Evolutionary conservation across 2,797 vertebrate genomes (phyloP).

Genomic region (Zenarchopterus dispar): DNA sequence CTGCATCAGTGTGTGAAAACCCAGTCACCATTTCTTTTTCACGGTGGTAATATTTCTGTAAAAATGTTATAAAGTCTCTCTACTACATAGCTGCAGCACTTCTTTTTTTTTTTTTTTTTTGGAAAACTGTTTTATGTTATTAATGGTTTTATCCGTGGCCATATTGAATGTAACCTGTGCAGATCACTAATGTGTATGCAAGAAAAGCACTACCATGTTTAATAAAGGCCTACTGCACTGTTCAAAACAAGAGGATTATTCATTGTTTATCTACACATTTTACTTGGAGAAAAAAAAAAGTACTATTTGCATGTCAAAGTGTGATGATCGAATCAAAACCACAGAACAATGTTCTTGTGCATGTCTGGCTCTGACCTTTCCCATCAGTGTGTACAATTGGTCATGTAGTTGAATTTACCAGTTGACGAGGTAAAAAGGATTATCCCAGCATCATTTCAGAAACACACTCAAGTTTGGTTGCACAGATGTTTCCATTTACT

Average conservation of each 20-base stretch:
- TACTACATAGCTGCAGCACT: slow-evolving; percentile 30
- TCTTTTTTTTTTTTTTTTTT: slow-evolving; percentile 25
- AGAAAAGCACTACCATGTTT: slow-evolving; percentile 86
- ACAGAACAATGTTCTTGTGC: slow-evolving; percentile 6
- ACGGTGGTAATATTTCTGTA: slow-evolving; percentile 60
- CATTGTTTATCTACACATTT: background rate
- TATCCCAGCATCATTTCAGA: background rate
- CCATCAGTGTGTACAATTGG: background rate
- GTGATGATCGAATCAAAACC: background rate
- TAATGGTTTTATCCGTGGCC: slow-evolving; percentile 67
- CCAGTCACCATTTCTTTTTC: slow-evolving; percentile 34
- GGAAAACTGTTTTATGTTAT: slow-evolving; percentile 69
- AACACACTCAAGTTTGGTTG: background rate
- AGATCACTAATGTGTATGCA: slow-evolving; percentile 88
- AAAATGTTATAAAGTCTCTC: slow-evolving; percentile 44
- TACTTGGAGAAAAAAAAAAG: background rate
- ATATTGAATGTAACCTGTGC: slow-evolving; percentile 82
- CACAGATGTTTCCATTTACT: background rate
- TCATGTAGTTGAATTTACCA: slow-evolving; percentile 45
- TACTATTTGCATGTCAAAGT: background rate
- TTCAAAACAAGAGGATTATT: slow-evolving; percentile 43
- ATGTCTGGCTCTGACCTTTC: slow-evolving; percentile 14
- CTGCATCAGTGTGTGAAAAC: slow-evolving; percentile 38
- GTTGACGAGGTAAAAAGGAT: slow-evolving; percentile 45
- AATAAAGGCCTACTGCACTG: slow-evolving; percentile 89